phyloP scores from a whole-genome alignment of 2,888 invertebrate species.

The Mantis religiosa region DNA sequence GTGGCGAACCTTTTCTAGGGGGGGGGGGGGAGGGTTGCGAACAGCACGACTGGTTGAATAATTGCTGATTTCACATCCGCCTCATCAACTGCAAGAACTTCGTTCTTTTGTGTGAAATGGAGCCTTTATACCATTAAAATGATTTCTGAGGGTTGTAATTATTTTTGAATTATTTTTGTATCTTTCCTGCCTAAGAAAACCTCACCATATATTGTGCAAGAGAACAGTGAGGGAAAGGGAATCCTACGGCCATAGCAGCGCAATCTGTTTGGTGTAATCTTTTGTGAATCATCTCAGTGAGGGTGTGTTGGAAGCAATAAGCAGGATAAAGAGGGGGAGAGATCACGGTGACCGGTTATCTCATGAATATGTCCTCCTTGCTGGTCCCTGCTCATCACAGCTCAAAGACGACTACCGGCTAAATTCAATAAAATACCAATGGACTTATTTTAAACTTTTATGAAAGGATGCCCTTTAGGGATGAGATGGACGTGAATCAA shows the following conservation, averaged over 20 bases:
- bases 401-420: neutral
- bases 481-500: too few relatives aligned
- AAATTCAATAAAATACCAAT: neutral
- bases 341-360: neutral
- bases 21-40: too few relatives aligned
- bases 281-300: neutral
- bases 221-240: neutral
- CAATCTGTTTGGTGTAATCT: neutral
- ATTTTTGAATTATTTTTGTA: too few relatives aligned
- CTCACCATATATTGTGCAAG: too few relatives aligned
- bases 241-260: neutral
- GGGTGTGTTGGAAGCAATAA: neutral
- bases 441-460: neutral
- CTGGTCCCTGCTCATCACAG: neutral
- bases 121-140: too few relatives aligned
- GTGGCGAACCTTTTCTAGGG: too few relatives aligned
- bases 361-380: constrained; percentile 9
- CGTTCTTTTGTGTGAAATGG: too few relatives aligned
- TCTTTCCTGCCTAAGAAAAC: too few relatives aligned
- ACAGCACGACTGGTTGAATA: too few relatives aligned
- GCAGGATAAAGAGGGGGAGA: neutral
- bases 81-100: too few relatives aligned
- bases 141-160: too few relatives aligned
- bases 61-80: too few relatives aligned
- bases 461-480: neutral